Conservation (phyloP, 2,797 vertebrate genomes). For the Delichon dasypus region DNA sequence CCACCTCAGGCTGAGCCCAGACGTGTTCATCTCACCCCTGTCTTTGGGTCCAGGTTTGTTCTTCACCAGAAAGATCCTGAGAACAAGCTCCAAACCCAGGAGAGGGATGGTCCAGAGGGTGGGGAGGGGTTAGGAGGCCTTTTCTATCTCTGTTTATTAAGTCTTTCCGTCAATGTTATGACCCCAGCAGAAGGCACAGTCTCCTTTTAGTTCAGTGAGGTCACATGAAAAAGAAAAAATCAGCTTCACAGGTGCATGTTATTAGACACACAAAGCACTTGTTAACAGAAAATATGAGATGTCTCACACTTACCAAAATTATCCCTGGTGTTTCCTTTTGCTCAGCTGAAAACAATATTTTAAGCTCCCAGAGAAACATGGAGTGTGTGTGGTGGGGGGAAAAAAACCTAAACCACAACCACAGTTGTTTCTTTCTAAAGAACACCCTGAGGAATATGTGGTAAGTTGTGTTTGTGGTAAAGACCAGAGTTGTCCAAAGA, state of each 20-base stretch:
- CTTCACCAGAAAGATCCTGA: background rate
- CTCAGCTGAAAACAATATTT: constrained; percentile 60
- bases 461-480: background rate
- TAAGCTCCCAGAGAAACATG: constrained; percentile 5
- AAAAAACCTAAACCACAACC: background rate
- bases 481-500: background rate
- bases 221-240: constrained; percentile 32
- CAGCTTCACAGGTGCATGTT: constrained; percentile 54
- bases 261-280: constrained; percentile 62
- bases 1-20: background rate
- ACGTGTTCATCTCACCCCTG: fast-evolving
- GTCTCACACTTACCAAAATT: constrained; percentile 66
- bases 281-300: constrained; percentile 53
- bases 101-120: background rate
- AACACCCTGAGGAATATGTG: background rate
- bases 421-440: background rate
- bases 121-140: background rate
- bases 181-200: background rate
- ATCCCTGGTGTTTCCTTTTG: constrained; percentile 60
- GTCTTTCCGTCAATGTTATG: background rate
- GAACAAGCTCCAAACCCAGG: background rate
- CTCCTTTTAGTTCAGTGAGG: constrained; percentile 7
- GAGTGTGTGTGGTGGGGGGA: background rate
- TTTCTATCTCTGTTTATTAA: background rate
- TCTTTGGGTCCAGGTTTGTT: background rate